These are phyloP conservation scores for Magallana nippona DNA, from an alignment of 2,888 invertebrate genomes.

Conservation along the genomic window DNA sequence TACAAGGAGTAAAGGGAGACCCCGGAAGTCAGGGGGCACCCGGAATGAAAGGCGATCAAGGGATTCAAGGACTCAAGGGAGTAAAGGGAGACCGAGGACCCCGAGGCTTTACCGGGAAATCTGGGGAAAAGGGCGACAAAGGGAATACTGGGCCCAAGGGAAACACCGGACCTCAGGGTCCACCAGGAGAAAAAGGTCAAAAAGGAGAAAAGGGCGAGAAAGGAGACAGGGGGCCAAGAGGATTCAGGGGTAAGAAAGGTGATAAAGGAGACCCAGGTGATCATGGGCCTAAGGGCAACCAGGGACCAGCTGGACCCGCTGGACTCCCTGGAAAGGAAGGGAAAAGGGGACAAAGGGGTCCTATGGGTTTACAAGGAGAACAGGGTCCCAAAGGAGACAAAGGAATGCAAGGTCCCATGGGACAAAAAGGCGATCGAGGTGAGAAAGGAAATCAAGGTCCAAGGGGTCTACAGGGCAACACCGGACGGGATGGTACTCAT, in stretches of 20 bases:
- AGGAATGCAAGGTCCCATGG: not conserved
- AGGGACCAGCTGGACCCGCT: not conserved
- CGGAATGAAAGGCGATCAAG: not conserved
- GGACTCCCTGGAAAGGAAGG: not conserved
- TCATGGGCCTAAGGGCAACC: not conserved
- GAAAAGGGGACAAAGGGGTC: not conserved
- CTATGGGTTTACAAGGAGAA: not conserved
- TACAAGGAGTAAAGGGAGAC: slow-evolving; percentile 46
- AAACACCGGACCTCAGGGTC: not conserved
- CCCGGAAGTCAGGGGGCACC: not conserved
- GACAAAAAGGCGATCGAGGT: slow-evolving; percentile 15
- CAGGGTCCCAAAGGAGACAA: not conserved
- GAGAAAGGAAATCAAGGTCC: slow-evolving; percentile 23
- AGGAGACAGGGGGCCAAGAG: not conserved
- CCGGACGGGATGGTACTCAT: not conserved
- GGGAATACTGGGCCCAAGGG: slow-evolving; percentile 10
- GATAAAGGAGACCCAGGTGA: slow-evolving; percentile 14
- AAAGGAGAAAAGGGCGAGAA: not conserved
- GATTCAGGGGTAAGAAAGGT: not conserved
- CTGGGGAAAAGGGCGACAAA: not conserved
- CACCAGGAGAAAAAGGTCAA: slow-evolving; percentile 1
- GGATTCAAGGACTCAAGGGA: not conserved
- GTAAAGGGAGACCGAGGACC: not conserved
- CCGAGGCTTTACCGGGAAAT: not conserved
- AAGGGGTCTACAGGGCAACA: not conserved